Conservation (phyloP, 2,113 vertebrate genomes). For the Marmota monax region DNA sequence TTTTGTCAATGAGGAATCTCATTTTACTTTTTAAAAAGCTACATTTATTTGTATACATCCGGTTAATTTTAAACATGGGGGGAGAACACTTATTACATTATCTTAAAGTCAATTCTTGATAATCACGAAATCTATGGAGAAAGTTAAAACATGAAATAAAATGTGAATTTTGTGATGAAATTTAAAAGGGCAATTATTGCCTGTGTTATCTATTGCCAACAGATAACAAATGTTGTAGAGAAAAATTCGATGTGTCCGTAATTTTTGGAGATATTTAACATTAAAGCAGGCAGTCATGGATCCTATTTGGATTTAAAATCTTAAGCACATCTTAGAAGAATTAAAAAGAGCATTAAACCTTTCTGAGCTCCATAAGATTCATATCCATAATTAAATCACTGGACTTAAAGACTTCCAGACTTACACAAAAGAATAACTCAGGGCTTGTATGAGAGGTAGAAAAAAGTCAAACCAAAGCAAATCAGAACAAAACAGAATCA, state of each 20-base stretch:
- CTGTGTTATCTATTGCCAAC: neutral
- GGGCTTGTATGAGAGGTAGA: neutral
- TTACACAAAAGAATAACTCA: neutral
- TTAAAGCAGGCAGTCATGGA: neutral
- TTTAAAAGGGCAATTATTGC: neutral
- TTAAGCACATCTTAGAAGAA: neutral
- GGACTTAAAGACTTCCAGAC: accelerated
- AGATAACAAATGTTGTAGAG: neutral
- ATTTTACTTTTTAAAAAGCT: neutral
- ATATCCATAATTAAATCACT: neutral
- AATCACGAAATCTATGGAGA: neutral
- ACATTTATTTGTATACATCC: neutral
- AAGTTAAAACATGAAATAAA: neutral
- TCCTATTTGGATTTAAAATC: neutral
- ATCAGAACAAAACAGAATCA: neutral
- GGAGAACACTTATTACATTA: neutral
- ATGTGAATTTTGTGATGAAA: neutral
- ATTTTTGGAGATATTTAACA: neutral
- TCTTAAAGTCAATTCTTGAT: neutral
- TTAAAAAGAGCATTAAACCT: neutral
- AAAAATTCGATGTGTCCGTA: neutral
- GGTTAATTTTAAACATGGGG: neutral
- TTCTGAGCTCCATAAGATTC: neutral
- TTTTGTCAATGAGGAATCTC: neutral
- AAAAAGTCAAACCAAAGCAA: neutral